phyloP scores from a whole-genome alignment of 2,888 invertebrate genomes.

The Drosophila cracens region DNA sequence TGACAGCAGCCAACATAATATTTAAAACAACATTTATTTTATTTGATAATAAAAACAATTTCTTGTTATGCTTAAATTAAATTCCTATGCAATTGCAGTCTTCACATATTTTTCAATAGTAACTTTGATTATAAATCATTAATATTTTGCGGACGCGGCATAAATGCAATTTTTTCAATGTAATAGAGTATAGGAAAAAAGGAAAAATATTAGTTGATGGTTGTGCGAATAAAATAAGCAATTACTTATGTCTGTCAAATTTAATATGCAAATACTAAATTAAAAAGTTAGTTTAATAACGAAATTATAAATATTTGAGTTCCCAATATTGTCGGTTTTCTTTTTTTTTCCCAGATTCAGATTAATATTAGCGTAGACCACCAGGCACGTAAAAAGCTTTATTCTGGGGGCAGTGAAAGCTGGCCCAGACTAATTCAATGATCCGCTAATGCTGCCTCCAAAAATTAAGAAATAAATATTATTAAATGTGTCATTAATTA shows the following conservation, averaged over 20 bases:
- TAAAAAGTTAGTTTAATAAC: background rate
- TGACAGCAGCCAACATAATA: conserved; percentile 39
- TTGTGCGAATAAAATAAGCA: background rate
- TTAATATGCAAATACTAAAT: conserved; percentile 22
- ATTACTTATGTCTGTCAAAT: background rate
- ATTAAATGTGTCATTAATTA: conserved; percentile 71
- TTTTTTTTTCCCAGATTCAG: background rate
- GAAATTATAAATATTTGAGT: background rate
- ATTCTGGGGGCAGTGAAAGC: conserved; percentile 64
- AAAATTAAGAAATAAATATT: conserved; percentile 72
- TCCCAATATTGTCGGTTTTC: background rate
- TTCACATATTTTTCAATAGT: conserved; percentile 15
- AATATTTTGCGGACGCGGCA: conserved; percentile 29
- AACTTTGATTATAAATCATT: conserved; percentile 55
- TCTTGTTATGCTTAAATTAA: conserved; percentile 16
- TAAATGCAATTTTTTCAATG: conserved; percentile 45
- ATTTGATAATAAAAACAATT: conserved; percentile 37
- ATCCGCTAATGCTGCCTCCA: conserved; percentile 49
- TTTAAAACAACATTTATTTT: conserved; percentile 70
- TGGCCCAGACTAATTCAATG: conserved; percentile 15
- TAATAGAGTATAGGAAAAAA: conserved; percentile 10
- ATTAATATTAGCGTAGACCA: conserved; percentile 8
- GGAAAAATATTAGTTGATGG: background rate
- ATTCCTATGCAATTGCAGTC: conserved; percentile 8
- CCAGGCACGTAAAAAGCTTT: conserved; percentile 16